Conservation (phyloP, 2,888 invertebrate species). For the Trissoscelio sp. region DNA sequence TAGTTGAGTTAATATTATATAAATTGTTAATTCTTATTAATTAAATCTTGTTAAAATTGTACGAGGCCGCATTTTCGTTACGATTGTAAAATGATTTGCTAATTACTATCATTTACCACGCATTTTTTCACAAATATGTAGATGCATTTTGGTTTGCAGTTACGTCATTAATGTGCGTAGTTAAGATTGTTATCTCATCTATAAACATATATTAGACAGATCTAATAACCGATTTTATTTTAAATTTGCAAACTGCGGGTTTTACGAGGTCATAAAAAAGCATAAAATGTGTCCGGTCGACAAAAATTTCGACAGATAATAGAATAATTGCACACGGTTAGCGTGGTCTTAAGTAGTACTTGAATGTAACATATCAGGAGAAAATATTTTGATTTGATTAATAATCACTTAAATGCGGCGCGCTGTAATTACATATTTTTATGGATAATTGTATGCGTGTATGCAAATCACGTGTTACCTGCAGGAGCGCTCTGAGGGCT, state of each 20-base stretch:
- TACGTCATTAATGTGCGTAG: slow-evolving; percentile 27
- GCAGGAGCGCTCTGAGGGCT: slow-evolving; percentile 94
- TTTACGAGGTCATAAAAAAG: slow-evolving; percentile 4
- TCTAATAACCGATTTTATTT: slow-evolving; percentile 31
- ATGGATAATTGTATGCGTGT: background rate
- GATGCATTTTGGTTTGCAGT: slow-evolving; percentile 8
- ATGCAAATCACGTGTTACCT: slow-evolving; percentile 83
- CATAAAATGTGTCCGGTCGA: background rate
- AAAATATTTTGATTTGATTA: background rate
- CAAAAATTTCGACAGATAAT: slow-evolving; percentile 16
- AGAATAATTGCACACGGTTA: slow-evolving; percentile 6
- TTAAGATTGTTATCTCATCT: slow-evolving; percentile 22
- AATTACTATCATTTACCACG: slow-evolving; percentile 18
- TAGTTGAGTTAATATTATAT: no score
- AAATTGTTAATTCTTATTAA: slow-evolving; percentile 8
- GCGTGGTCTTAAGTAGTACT: background rate
- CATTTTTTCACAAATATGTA: slow-evolving; percentile 5
- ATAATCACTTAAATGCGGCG: no score
- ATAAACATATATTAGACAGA: slow-evolving; percentile 28
- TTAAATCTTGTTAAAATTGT: slow-evolving; percentile 10
- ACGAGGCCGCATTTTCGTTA: background rate
- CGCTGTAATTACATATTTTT: slow-evolving; percentile 7
- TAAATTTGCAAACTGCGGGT: background rate
- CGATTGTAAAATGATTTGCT: slow-evolving; percentile 27
- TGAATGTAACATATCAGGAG: background rate